A percentile compares a stretch with the other conserved stretches of the same genome.
Evolutionary conservation across 2,797 vertebrate species (phyloP).

Genomic region (Danio jaintianensis): DNA sequence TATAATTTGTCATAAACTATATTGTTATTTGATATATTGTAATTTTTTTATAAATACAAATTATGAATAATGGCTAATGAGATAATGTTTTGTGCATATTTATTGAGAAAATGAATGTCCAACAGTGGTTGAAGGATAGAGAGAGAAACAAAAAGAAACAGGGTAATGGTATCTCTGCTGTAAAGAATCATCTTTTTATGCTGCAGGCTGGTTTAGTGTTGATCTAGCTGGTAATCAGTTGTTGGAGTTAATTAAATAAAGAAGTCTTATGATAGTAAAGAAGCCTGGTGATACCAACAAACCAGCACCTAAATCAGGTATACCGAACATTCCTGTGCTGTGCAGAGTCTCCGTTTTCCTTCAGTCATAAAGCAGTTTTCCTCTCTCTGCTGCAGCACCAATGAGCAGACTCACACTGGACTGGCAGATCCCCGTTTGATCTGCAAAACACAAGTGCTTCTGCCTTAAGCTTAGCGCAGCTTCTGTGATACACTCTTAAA

Average conservation of each 20-base stretch:
- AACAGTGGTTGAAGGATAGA: background rate
- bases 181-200: no score
- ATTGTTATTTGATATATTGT: no score
- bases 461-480: background rate
- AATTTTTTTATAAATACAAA: no score
- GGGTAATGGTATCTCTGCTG: background rate
- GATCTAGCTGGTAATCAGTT: background rate
- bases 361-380: constrained; percentile 9
- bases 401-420: background rate
- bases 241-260: background rate
- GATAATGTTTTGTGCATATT: no score
- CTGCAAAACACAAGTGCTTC: background rate
- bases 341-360: background rate
- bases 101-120: background rate
- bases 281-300: background rate
- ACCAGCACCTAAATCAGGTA: background rate
- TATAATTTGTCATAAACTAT: no score
- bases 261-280: background rate
- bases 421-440: background rate
- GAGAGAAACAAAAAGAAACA: background rate
- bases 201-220: no score
- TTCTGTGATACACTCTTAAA: background rate
- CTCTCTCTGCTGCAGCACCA: background rate
- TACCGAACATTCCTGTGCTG: background rate
- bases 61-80: background rate